phyloP scores from a whole-genome alignment of 2,888 invertebrate species.

The Mesoligia furuncula region DNA sequence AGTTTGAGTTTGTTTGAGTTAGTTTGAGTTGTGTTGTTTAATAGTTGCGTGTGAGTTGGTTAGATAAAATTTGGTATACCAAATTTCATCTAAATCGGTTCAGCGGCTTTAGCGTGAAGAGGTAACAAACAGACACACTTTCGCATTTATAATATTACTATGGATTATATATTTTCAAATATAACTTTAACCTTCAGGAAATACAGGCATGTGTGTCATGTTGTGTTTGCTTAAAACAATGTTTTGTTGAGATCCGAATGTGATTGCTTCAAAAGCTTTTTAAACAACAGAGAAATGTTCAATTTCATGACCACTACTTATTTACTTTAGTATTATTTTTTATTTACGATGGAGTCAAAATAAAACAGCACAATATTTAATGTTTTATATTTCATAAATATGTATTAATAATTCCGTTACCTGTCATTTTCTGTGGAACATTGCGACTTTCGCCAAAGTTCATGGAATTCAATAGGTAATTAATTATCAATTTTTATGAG shows the following conservation, averaged over 20 bases:
- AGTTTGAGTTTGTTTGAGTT: no score
- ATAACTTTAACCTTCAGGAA: no score
- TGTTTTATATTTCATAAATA: conserved; percentile 25
- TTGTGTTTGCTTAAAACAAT: neutral
- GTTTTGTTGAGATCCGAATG: no score
- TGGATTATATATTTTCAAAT: no score
- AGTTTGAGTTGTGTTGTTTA: no score
- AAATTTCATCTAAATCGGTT: no score
- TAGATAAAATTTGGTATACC: no score
- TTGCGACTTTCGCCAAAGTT: conserved; percentile 27
- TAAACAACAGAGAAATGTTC: neutral
- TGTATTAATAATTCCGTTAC: conserved; percentile 19
- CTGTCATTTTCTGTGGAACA: neutral
- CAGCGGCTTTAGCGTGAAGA: no score
- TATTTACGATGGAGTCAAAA: neutral
- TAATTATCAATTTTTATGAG: conserved; percentile 55
- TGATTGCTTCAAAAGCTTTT: neutral
- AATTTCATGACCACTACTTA: neutral
- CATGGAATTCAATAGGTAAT: conserved; percentile 50
- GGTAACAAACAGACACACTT: no score
- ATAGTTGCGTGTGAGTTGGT: no score
- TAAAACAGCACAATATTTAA: neutral
- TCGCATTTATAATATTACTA: no score
- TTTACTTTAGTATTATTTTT: neutral
- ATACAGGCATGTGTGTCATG: neutral